A percentile compares a stretch with the other conserved stretches of the same genome.
Evolutionary conservation across 2,888 invertebrate genomes (phyloP).

Genomic region (Meiosimyza decipiens): DNA sequence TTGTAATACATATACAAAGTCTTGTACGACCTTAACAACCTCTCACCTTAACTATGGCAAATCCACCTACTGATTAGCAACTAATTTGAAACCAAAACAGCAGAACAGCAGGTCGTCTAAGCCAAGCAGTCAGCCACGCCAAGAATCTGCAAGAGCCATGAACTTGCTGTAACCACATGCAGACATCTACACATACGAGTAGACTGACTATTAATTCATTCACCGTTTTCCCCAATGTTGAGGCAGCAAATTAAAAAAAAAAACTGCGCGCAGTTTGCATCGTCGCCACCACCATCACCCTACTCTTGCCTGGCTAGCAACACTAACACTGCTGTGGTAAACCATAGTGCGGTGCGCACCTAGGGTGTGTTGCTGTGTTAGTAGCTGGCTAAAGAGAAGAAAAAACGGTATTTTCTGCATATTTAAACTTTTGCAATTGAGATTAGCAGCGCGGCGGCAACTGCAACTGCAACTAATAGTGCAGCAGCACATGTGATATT

Average conservation of each 20-base stretch:
- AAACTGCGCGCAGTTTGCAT: neutral
- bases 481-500: constrained; percentile 2
- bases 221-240: constrained; percentile 24
- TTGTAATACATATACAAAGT: too few species aligned
- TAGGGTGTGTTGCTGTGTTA: neutral
- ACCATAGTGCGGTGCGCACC: neutral
- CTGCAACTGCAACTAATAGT: neutral
- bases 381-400: neutral
- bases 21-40: too few species aligned
- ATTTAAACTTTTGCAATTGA: constrained; percentile 25
- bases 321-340: neutral
- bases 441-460: constrained; percentile 27
- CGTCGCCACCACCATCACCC: neutral
- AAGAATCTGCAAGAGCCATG: too few species aligned
- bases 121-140: too few species aligned
- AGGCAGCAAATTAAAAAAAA: neutral
- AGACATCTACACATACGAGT: neutral
- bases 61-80: too few species aligned
- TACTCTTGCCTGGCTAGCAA: neutral
- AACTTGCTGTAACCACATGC: neutral
- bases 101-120: too few species aligned
- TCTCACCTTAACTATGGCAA: too few species aligned
- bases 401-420: constrained; percentile 34
- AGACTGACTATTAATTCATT: constrained; percentile 21
- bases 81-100: too few species aligned